Percentiles rank a stretch among this genome's conserved stretches.
Conservation (phyloP, 2,797 vertebrate genomes). For the Toxotes lorentzi region DNA sequence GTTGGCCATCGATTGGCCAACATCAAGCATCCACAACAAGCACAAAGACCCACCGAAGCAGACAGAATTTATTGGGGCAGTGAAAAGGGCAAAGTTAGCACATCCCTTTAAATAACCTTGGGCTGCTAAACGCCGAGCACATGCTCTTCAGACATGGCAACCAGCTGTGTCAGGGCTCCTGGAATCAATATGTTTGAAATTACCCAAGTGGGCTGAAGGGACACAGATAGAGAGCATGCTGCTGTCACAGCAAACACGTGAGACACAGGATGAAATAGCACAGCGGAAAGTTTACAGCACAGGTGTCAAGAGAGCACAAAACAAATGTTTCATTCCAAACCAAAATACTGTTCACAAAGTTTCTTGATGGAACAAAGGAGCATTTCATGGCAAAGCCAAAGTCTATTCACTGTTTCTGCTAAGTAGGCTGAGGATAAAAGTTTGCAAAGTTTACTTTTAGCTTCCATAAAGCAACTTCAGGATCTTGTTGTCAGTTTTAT, state of each 20-base stretch:
- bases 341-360: neutral
- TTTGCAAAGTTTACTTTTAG: conserved; percentile 15
- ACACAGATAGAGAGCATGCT: conserved; percentile 46
- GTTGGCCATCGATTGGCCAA: conserved; percentile 49
- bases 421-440: neutral
- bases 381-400: neutral
- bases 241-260: conserved; percentile 61
- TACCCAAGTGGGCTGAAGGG: conserved; percentile 65
- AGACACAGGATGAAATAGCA: conserved; percentile 30
- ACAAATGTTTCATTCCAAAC: conserved; percentile 6
- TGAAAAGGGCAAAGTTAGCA: conserved; percentile 83
- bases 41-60: conserved; percentile 55
- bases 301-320: conserved; percentile 21
- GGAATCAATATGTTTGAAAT: conserved; percentile 79
- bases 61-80: conserved; percentile 71
- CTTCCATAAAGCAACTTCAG: neutral
- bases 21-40: conserved; percentile 41
- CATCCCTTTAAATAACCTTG: conserved; percentile 86
- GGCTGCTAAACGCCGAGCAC: conserved; percentile 74
- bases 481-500: neutral
- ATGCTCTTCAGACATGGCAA: conserved; percentile 73
- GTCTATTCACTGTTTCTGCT: neutral
- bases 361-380: conserved; percentile 12
- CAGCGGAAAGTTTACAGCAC: conserved; percentile 37
- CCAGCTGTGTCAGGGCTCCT: conserved; percentile 67